These are phyloP conservation scores for Platycheirus albimanus DNA, from an alignment of 2,888 invertebrate species.

Conservation along the genomic window DNA sequence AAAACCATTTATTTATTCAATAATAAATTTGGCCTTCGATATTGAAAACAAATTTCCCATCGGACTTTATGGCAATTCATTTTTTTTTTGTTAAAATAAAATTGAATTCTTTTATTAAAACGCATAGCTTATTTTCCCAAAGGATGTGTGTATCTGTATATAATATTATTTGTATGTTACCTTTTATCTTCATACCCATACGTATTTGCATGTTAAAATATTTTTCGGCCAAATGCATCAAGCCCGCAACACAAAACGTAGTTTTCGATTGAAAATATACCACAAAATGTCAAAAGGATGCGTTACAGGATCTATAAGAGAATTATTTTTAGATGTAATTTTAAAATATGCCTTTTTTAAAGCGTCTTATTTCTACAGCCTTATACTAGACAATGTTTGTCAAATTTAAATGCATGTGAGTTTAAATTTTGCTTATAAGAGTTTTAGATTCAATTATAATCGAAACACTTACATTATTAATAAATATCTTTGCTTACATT, in stretches of 20 bases:
- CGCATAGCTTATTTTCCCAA: slow-evolving; percentile 46
- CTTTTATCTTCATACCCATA: not conserved
- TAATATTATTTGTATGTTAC: not conserved
- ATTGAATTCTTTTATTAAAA: slow-evolving; percentile 52
- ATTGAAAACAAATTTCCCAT: slow-evolving; percentile 61
- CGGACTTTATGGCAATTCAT: slow-evolving; percentile 34
- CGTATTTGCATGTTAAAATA: slow-evolving; percentile 1
- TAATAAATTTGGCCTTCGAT: not conserved
- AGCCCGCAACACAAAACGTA: not conserved
- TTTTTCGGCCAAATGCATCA: slow-evolving; percentile 1
- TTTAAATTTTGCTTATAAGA: slow-evolving; percentile 12
- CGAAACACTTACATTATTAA: not conserved
- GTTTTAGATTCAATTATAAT: not conserved
- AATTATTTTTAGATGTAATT: too few species aligned
- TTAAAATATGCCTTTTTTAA: too few species aligned
- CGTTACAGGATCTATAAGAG: not conserved
- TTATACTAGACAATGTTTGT: not conserved
- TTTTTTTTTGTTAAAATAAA: slow-evolving; percentile 34
- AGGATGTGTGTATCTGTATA: slow-evolving; percentile 28
- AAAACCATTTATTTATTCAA: slow-evolving; percentile 37
- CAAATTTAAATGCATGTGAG: slow-evolving; percentile 15
- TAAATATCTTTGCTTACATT: too few species aligned
- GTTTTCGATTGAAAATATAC: slow-evolving; percentile 49
- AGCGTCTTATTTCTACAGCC: too few species aligned
- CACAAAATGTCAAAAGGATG: slow-evolving; percentile 67